Percentiles rank a stretch among this genome's conserved stretches.
Evolutionary conservation across 2,888 invertebrate genomes (phyloP).

Genomic region (Baccha elongata): DNA sequence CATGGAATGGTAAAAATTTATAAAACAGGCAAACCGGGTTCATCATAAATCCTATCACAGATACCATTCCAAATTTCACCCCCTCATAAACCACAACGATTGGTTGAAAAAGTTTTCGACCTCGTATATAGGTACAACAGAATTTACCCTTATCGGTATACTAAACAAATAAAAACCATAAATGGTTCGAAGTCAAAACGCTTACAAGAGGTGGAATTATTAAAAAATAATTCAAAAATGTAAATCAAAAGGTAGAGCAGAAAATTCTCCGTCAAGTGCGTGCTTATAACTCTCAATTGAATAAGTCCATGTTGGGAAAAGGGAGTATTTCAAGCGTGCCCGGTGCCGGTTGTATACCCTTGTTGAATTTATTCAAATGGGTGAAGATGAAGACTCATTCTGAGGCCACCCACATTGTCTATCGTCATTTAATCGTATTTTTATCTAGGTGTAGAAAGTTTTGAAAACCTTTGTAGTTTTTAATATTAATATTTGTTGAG

Average conservation of each 20-base stretch:
- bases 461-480: slow-evolving; percentile 44
- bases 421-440: slow-evolving; percentile 21
- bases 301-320: slow-evolving; percentile 46
- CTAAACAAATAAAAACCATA: slow-evolving; percentile 22
- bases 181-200: slow-evolving; percentile 68
- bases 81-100: slow-evolving; percentile 58
- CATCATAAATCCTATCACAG: slow-evolving; percentile 35
- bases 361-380: slow-evolving; percentile 63
- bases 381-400: slow-evolving; percentile 21
- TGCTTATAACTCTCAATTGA: slow-evolving; percentile 62
- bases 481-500: slow-evolving; percentile 65
- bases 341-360: slow-evolving; percentile 45
- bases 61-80: slow-evolving; percentile 50
- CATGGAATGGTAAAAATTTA: neutral
- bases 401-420: slow-evolving; percentile 13
- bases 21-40: slow-evolving; percentile 5
- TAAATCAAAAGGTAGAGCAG: slow-evolving; percentile 32
- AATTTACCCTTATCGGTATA: neutral
- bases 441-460: slow-evolving; percentile 56
- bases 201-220: slow-evolving; percentile 64
- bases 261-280: slow-evolving; percentile 63
- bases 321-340: slow-evolving; percentile 43
- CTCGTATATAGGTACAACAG: slow-evolving; percentile 1
- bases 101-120: slow-evolving; percentile 53
- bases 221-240: slow-evolving; percentile 43